Evolutionary conservation across 2,113 vertebrate genomes (phyloP), one percentile per base, ranked within the genome.

Genomic region (Rhabdomys dilectus): DNA sequence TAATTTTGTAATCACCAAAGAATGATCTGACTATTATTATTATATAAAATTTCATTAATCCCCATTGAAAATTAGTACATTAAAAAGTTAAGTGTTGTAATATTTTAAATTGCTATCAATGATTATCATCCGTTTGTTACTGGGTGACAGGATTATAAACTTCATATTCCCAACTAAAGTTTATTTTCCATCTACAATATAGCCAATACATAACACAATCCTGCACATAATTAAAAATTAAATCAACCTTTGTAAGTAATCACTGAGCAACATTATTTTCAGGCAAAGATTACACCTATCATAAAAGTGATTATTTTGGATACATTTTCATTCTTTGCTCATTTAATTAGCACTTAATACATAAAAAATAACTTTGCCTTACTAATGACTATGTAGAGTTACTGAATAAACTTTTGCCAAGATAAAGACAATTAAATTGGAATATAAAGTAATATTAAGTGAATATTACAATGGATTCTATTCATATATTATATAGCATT

Each of bases 201-300:
- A 96, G 92, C 42, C 94, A 81, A 94, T 88, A 64, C 31, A 85
- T 94, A 97, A 76, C 2, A 72, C 1, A 3, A 92, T 51, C 16
- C 5, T 72, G 11, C 22, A 90, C 77, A 19, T 89, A 92, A 92
- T 88, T 4, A 58, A 76, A 91, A 48, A 75, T 82, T 85, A 60
- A 89, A 88, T 56, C 3, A 95, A 85, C 80, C 60, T 39, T 81
- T 93, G 11, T 34, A 68, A 68, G 31, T 34, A 60, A 76, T 82
- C 89, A 73, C 19, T 89, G 80, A 42, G 48, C 16, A 82, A 75
- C 36, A 68, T 68, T 78, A 87, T 7, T 77, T 3, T 80, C n/a
- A 88, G 29, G 24, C 62, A 93, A 93, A 76, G 3, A 80, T 8
- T 60, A 39, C 39, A 60, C 2, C 1, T n/a, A 72, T n/a, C 16